These are phyloP conservation scores for Sitta europaea DNA, from an alignment of 2,113 vertebrate species.

Conservation along the genomic window DNA sequence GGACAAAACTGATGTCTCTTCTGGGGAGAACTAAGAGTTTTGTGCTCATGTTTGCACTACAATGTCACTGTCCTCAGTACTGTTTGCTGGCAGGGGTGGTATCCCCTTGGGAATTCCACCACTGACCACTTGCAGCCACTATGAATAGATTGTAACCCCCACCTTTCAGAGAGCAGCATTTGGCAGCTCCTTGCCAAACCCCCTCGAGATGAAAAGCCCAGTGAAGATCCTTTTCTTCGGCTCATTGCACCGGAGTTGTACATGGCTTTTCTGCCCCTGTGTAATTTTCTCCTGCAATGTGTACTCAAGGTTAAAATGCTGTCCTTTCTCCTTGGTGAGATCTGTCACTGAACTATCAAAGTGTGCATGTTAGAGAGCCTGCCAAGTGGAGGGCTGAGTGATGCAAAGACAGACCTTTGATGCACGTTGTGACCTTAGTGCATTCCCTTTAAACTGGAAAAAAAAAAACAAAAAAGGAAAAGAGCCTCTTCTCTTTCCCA, in stretches of 20 bases:
- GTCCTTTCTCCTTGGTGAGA: conserved; percentile 7
- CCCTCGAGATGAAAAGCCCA: neutral
- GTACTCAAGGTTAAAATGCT: conserved; percentile 36
- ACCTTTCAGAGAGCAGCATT: neutral
- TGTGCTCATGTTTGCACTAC: neutral
- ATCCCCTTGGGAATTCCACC: neutral
- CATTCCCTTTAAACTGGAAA: neutral
- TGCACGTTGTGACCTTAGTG: neutral
- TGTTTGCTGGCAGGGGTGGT: neutral
- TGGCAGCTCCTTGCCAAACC: neutral
- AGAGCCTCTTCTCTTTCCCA: neutral
- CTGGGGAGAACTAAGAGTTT: neutral
- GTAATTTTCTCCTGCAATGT: conserved; percentile 16
- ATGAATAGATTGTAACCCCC: neutral
- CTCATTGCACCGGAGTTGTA: conserved; percentile 14
- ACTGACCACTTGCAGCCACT: neutral
- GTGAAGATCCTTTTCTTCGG: neutral
- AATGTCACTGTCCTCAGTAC: neutral
- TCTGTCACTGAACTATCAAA: conserved; percentile 45
- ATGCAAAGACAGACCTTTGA: neutral
- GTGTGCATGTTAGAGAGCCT: neutral
- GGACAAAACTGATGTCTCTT: neutral
- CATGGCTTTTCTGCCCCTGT: neutral
- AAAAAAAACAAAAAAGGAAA: neutral
- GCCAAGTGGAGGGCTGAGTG: neutral